Evolutionary conservation across 2,113 vertebrate genomes (phyloP).

Genomic region (Pachypanchax playfairii): DNA sequence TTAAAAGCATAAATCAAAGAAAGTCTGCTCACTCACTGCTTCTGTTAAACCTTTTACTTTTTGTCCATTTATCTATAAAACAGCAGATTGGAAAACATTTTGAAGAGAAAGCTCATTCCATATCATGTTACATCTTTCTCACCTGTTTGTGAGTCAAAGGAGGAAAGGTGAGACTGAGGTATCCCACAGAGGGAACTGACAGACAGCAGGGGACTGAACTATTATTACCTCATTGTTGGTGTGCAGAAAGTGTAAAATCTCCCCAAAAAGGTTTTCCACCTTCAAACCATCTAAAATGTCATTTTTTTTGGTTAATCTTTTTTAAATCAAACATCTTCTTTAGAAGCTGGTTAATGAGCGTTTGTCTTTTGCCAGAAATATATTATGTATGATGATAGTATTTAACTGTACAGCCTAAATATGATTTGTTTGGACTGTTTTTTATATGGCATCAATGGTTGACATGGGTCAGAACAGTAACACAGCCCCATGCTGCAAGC

Average conservation of each 20-base stretch:
- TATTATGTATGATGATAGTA: not conserved
- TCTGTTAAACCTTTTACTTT: too few relatives aligned
- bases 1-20: not conserved
- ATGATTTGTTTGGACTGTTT: not conserved
- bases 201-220: conserved; percentile 20
- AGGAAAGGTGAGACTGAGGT: not conserved
- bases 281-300: conserved; percentile 5
- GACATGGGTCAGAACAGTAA: too few relatives aligned
- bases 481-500: too few relatives aligned
- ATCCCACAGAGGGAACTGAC: not conserved
- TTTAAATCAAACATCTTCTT: too few relatives aligned
- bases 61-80: not conserved
- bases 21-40: not conserved
- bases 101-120: conserved; percentile 23
- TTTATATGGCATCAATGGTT: not conserved
- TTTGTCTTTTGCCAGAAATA: too few relatives aligned
- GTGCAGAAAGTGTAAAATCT: conserved; percentile 27
- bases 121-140: conserved; percentile 40
- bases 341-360: too few relatives aligned
- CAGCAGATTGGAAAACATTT: conserved; percentile 16
- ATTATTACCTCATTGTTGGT: conserved; percentile 44
- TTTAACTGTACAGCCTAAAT: not conserved
- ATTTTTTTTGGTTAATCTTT: too few relatives aligned
- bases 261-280: not conserved
- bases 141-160: conserved; percentile 10